phyloP scores from a whole-genome alignment of 2,888 invertebrate species.

The Thymelicus sylvestris region DNA sequence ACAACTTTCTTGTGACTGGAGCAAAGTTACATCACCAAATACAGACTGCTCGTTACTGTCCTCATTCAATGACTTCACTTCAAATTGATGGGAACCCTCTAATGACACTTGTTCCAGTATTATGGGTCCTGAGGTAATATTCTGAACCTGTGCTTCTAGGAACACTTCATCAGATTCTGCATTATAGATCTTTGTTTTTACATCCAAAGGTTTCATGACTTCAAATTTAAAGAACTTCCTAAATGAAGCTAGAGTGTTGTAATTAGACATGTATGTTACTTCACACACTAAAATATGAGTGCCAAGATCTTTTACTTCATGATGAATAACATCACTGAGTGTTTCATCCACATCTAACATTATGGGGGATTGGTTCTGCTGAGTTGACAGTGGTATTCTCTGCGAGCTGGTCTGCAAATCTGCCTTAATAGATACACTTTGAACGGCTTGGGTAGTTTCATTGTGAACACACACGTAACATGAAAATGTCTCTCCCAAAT shows the following conservation, averaged over 20 bases:
- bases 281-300: constrained; percentile 99
- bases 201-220: constrained; percentile 98
- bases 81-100: constrained; percentile 96
- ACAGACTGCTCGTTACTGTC: constrained; percentile 88
- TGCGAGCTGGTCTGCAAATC: constrained; percentile 97
- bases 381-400: constrained; percentile 91
- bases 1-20: constrained; percentile 95
- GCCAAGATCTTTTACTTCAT: constrained; percentile 99
- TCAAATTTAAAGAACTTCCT: constrained; percentile 99
- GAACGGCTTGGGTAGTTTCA: constrained; percentile 93
- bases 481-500: constrained; percentile 98
- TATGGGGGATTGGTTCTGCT: constrained; percentile 86
- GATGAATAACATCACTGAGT: constrained; percentile 97
- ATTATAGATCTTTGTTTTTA: constrained; percentile 99
- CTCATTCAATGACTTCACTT: constrained; percentile 90
- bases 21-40: constrained; percentile 90
- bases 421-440: constrained; percentile 94
- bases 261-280: constrained; percentile 93
- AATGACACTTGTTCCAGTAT: constrained; percentile 97
- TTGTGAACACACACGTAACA: constrained; percentile 99
- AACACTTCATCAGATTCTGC: constrained; percentile 93
- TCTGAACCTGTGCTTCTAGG: constrained; percentile 92
- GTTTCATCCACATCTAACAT: constrained; percentile 91
- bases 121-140: constrained; percentile 96
- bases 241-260: constrained; percentile 92